Conservation (phyloP, 2,797 vertebrate species). For the Sebastes minor region DNA sequence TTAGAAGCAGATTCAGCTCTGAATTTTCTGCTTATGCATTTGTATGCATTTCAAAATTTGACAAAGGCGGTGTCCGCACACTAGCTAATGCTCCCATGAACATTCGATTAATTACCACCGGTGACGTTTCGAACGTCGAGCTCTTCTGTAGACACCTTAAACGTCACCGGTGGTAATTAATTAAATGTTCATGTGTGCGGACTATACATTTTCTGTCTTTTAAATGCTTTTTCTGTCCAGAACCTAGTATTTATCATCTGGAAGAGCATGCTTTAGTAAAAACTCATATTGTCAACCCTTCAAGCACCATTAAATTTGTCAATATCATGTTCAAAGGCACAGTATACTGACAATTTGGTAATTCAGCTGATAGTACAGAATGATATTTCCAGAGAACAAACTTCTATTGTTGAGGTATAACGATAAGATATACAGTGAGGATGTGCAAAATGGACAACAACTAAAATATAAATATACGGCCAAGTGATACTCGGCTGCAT, state of each 20-base stretch:
- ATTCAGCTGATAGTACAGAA: background rate
- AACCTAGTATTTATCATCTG: background rate
- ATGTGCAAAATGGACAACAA: background rate
- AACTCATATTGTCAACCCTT: background rate
- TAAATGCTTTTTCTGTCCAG: background rate
- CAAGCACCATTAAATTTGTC: background rate
- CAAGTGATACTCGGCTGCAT: background rate
- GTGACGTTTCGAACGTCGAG: background rate
- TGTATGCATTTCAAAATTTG: background rate
- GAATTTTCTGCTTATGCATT: background rate
- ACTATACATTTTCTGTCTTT: background rate
- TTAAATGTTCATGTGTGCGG: background rate
- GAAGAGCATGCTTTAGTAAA: background rate
- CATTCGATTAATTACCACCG: background rate
- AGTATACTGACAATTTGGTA: background rate
- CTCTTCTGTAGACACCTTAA: background rate
- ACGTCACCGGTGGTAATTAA: background rate
- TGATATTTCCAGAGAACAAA: background rate
- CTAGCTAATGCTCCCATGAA: background rate
- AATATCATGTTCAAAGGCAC: too few relatives aligned
- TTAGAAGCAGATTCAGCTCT: background rate
- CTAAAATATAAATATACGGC: background rate
- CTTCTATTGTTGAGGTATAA: background rate
- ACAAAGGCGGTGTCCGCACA: background rate
- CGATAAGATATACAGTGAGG: background rate